A percentile compares a stretch with the other conserved stretches of the same genome.
Conservation (phyloP, 2,113 vertebrate genomes). For the Clinocottus analis region DNA sequence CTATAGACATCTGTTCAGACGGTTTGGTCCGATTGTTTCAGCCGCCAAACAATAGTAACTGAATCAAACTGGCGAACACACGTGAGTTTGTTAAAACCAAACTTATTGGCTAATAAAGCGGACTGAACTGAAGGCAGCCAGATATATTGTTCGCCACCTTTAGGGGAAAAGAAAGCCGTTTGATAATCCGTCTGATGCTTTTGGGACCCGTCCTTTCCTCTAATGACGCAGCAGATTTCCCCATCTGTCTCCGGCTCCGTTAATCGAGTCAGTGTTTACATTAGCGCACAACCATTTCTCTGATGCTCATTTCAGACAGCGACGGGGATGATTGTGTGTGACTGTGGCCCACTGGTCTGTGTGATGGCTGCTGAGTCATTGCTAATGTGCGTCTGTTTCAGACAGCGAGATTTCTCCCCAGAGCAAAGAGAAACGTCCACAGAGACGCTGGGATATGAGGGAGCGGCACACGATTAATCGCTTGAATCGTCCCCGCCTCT, state of each 20-base stretch:
- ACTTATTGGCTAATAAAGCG: not conserved
- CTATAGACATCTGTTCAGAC: not conserved
- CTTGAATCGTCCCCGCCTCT: conserved; percentile 5
- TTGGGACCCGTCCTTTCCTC: not conserved
- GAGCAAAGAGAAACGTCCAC: conserved; percentile 31
- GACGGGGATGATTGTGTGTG: conserved; percentile 21
- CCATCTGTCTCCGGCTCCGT: conserved; percentile 10
- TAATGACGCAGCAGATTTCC: conserved; percentile 32
- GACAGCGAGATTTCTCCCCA: conserved; percentile 27
- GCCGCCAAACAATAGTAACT: too few species aligned
- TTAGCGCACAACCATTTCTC: conserved; percentile 44
- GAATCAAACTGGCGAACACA: not conserved
- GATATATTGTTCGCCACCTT: not conserved
- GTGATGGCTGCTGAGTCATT: conserved; percentile 57
- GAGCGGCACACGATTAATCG: conserved; percentile 39
- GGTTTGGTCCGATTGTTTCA: not conserved
- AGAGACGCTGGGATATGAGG: conserved; percentile 46
- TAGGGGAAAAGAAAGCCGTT: not conserved
- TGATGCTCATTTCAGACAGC: conserved; percentile 42
- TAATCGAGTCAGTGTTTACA: conserved; percentile 44
- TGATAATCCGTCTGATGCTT: not conserved
- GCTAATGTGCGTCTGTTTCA: conserved; percentile 49
- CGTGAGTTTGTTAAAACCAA: not conserved
- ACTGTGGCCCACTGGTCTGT: conserved; percentile 48
- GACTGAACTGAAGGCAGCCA: not conserved